Conservation (phyloP, 2,797 vertebrate species). For the Cuculus canorus region DNA sequence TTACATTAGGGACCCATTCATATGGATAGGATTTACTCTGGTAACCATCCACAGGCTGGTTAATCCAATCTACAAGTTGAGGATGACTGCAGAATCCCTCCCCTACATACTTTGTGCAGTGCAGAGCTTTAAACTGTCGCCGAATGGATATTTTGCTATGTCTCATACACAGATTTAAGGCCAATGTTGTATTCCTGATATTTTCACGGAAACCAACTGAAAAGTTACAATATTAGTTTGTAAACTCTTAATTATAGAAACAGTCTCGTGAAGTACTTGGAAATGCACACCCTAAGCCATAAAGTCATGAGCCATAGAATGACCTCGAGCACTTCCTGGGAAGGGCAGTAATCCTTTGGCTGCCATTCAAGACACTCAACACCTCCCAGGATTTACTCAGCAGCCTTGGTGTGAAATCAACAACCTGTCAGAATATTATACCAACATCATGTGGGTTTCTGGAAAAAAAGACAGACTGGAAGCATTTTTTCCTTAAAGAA, state of each 20-base stretch:
- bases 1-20: slow-evolving; percentile 37
- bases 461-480: background rate
- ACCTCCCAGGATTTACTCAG: background rate
- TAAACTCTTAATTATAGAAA: background rate
- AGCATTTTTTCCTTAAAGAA: background rate
- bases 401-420: background rate
- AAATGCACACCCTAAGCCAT: background rate
- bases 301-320: background rate
- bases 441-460: background rate
- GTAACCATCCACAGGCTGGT: slow-evolving; percentile 2
- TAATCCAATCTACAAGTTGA: background rate
- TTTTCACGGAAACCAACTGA: background rate
- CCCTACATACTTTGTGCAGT: background rate
- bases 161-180: background rate
- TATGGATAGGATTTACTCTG: slow-evolving; percentile 4
- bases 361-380: background rate
- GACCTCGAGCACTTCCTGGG: background rate
- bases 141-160: background rate
- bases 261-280: background rate
- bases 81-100: background rate
- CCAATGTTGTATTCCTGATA: background rate
- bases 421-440: background rate
- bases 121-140: background rate
- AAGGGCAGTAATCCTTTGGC: background rate
- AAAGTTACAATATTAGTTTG: background rate